Evolutionary conservation across 2,113 vertebrate species (phyloP).

Genomic region (Arenaria interpres): DNA sequence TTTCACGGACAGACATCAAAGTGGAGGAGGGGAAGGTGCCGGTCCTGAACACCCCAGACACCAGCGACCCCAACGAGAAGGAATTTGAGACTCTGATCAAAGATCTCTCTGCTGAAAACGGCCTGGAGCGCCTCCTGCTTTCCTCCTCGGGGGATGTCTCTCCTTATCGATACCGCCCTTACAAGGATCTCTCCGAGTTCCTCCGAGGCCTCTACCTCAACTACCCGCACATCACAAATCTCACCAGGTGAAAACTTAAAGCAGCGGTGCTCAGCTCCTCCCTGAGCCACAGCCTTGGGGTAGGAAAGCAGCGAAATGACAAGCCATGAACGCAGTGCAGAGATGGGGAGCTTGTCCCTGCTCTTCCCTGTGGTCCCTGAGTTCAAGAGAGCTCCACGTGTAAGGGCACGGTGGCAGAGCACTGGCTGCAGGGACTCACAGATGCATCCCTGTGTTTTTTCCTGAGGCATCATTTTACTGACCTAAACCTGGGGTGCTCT

Average conservation of each 20-base stretch:
- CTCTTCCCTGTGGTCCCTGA: background rate
- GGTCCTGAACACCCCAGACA: slow-evolving; percentile 50
- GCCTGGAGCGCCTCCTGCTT: slow-evolving; percentile 83
- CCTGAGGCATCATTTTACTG: background rate
- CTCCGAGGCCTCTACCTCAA: slow-evolving; percentile 88
- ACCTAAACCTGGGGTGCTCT: background rate
- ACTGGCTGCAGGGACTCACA: background rate
- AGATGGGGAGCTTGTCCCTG: background rate
- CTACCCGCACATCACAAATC: slow-evolving; percentile 89
- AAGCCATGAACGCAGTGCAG: background rate
- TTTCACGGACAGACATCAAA: slow-evolving; percentile 76
- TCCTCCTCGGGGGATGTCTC: slow-evolving; percentile 77
- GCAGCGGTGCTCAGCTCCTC: background rate
- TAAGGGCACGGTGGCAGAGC: background rate
- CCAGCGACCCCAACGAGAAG: slow-evolving; percentile 78
- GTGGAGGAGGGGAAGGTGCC: slow-evolving; percentile 64
- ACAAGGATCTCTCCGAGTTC: slow-evolving; percentile 85
- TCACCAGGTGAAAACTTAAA: slow-evolving; percentile 73
- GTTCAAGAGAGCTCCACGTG: fast-evolving
- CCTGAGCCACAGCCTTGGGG: background rate
- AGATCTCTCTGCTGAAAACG: slow-evolving; percentile 87
- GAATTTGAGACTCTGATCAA: slow-evolving; percentile 89
- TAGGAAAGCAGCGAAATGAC: background rate
- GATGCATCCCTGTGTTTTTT: background rate
- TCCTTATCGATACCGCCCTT: slow-evolving; percentile 85